A percentile compares a stretch with the other conserved stretches of the same genome.
Conservation (phyloP, 1,140 invertebrate species). For the Pygmarrhopalites habei region DNA sequence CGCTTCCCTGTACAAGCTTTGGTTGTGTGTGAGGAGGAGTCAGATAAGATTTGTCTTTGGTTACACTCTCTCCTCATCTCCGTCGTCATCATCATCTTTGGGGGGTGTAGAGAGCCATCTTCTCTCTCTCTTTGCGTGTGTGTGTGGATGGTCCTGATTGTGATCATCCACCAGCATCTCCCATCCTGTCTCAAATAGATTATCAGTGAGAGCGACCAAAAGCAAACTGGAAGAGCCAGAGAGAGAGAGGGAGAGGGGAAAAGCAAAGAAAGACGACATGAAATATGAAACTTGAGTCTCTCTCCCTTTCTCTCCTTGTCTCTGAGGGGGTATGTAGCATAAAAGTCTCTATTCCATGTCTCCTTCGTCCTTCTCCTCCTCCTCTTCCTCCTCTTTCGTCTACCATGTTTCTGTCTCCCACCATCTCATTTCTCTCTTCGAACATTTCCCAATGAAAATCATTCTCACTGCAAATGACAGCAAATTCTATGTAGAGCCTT, state of each 20-base stretch:
- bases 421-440: slow-evolving; percentile 11
- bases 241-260: neutral
- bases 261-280: slow-evolving; percentile 15
- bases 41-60: neutral
- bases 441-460: slow-evolving; percentile 32
- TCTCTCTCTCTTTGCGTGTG: too few relatives aligned
- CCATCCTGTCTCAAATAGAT: too few relatives aligned
- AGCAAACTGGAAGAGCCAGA: neutral
- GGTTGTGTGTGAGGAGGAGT: too few relatives aligned
- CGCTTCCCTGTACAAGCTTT: too few relatives aligned
- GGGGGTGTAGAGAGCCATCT: too few relatives aligned
- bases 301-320: slow-evolving; percentile 11
- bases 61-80: neutral
- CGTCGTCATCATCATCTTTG: too few relatives aligned
- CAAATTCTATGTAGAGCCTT: neutral
- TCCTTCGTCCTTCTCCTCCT: neutral
- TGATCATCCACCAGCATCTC: neutral
- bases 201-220: neutral
- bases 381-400: neutral
- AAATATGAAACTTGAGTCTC: slow-evolving; percentile 26
- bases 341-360: neutral
- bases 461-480: slow-evolving; percentile 36
- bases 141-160: neutral
- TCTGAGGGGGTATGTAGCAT: neutral
- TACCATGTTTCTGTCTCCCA: neutral